Conservation (phyloP, 2,113 vertebrate genomes). For the Proterorhinus semilunaris region DNA sequence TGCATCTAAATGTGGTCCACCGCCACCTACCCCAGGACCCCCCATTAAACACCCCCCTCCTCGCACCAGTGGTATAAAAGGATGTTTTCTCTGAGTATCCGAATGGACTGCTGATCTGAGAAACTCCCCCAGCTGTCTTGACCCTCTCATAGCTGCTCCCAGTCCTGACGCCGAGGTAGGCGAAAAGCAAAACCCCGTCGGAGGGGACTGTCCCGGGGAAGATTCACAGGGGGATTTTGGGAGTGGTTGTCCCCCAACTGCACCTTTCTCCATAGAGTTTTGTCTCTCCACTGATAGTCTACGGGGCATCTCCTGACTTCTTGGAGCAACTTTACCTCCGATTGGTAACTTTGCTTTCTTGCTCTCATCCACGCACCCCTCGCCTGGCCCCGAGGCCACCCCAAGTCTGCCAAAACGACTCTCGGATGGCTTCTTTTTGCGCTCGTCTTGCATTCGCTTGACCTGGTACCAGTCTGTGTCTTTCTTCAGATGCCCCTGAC, state of each 20-base stretch:
- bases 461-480: conserved; percentile 99
- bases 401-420: conserved; percentile 77
- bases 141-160: conserved; percentile 80
- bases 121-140: conserved; percentile 93
- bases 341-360: conserved; percentile 82
- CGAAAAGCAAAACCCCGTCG: conserved; percentile 87
- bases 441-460: conserved; percentile 92
- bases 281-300: conserved; percentile 91
- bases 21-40: conserved; percentile 30
- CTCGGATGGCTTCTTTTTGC: conserved; percentile 91
- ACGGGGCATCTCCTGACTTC: conserved; percentile 86
- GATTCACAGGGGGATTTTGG: conserved; percentile 82
- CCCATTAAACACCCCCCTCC: conserved; percentile 66
- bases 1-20: conserved; percentile 83
- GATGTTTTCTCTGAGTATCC: conserved; percentile 87
- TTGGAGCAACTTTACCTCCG: conserved; percentile 78
- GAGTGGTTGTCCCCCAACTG: conserved; percentile 48
- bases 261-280: conserved; percentile 88
- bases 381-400: conserved; percentile 28
- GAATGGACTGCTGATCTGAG: conserved; percentile 92
- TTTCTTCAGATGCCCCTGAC: conserved; percentile 95
- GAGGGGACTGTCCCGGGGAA: conserved; percentile 91
- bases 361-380: conserved; percentile 79
- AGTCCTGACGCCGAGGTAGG: conserved; percentile 74
- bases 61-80: conserved; percentile 75